phyloP scores from a whole-genome alignment of 2,888 invertebrate species.

The Agrotis clavis region DNA sequence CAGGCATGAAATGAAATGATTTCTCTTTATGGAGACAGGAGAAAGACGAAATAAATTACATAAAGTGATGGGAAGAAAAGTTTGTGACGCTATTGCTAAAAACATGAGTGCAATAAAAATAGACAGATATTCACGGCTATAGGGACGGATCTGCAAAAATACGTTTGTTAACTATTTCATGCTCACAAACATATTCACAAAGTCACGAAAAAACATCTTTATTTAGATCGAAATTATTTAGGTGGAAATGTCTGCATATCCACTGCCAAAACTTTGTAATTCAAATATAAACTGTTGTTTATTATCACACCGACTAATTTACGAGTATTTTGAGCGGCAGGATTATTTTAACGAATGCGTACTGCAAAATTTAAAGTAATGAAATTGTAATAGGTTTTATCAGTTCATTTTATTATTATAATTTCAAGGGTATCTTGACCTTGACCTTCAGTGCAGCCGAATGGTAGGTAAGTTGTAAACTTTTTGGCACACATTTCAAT shows the following conservation, averaged over 20 bases:
- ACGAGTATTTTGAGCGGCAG: conserved; percentile 1
- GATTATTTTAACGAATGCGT: not conserved
- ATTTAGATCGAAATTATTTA: conserved; percentile 14
- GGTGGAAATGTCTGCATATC: conserved; percentile 15
- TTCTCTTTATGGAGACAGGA: too few relatives aligned
- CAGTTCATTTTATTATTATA: not conserved
- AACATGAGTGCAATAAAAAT: too few relatives aligned
- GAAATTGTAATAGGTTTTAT: not conserved
- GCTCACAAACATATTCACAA: not conserved
- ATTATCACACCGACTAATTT: conserved; percentile 30
- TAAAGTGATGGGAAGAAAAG: too few relatives aligned
- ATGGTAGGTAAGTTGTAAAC: not conserved
- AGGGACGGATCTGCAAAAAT: not conserved
- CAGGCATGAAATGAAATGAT: too few relatives aligned
- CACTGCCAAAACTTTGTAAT: conserved; percentile 44
- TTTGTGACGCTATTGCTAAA: too few relatives aligned
- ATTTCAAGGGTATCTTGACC: not conserved
- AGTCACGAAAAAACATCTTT: not conserved
- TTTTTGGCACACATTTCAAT: conserved; percentile 1
- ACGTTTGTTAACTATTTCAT: not conserved
- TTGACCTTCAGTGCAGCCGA: not conserved
- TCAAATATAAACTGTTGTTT: conserved; percentile 14
- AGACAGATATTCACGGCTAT: too few relatives aligned
- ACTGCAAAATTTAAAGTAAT: conserved; percentile 3
- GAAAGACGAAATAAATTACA: too few relatives aligned